phyloP scores from a whole-genome alignment of 2,888 invertebrate genomes.

The Himalopsyche kuldschensis region DNA sequence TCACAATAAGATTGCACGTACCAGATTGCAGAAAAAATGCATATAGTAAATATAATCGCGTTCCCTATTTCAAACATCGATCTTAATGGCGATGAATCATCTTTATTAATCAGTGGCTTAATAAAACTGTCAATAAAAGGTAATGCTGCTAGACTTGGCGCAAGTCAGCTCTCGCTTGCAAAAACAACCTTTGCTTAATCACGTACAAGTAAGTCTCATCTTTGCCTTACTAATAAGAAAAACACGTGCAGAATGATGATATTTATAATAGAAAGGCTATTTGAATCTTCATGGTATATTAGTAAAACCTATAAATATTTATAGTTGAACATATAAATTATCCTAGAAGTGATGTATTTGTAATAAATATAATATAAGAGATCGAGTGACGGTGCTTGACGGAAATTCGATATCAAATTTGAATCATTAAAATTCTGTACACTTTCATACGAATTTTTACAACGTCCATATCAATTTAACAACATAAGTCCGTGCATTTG shows the following conservation, averaged over 20 bases:
- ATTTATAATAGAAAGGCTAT: not conserved
- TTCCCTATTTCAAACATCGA: not conserved
- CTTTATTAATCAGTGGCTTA: not conserved
- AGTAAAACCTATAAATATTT: too few species aligned
- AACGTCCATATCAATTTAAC: too few species aligned
- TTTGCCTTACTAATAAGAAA: not conserved
- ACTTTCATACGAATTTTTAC: too few species aligned
- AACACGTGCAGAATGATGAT: not conserved
- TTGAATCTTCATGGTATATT: not conserved
- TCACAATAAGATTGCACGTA: not conserved
- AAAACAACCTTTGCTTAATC: not conserved
- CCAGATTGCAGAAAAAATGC: not conserved
- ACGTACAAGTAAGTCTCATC: not conserved
- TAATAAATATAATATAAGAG: too few species aligned
- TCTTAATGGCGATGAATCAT: not conserved
- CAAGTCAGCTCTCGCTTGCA: not conserved
- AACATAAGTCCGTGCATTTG: too few species aligned
- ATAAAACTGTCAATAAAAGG: not conserved
- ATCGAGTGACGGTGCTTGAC: too few species aligned
- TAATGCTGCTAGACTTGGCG: not conserved
- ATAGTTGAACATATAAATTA: too few species aligned
- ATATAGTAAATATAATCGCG: not conserved
- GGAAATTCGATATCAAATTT: too few species aligned
- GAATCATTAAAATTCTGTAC: too few species aligned
- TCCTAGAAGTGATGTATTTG: too few species aligned